Evolutionary conservation across 2,113 vertebrate species (phyloP), one percentile per base, ranked within the genome.

Genomic region (Telmatochromis brichardi): DNA sequence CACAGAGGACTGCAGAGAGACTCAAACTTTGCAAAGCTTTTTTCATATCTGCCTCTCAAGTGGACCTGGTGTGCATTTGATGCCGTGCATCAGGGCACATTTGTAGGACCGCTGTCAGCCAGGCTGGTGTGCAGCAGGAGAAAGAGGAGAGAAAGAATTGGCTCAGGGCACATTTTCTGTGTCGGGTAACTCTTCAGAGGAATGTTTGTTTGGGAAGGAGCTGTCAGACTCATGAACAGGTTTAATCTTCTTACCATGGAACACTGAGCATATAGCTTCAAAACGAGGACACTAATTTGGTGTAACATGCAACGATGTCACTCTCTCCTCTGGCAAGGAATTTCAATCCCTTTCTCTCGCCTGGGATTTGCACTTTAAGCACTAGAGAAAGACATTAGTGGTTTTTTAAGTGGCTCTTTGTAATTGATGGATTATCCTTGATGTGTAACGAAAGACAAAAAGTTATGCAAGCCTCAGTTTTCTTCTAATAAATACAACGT

Each of bases 161-260:
- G 85, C 86, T 80, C 57, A n/a, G 47, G 86, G 86, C 86, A 68
- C 26, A 65, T 80, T 80, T 68, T 73, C n/a, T 85, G 31, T 51
- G 23, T 82, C 57, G 68, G 87, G 90, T 90, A 84, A 81, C 87
- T 51, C 81, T 65, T 28, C n/a, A 47, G 68, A 93, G 90, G 90
- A 94, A 94, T 94, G 92, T 93, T 90, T 91, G 87, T 92, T 93
- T 94, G 86, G 84, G 90, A 91, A 57, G 53, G 50, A 92, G 89
- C 87, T 83, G 21, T 50, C 82, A 50, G 65, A 79, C 81, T 84
- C 80, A 10, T 86, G 86, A 92, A 83, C 91, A 82, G 73, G 87
- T 94, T 88, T 84, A 92, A 94, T 95, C 90, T 91, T 12, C 63
- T 92, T 89, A 91, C 81, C 84, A 84, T 88, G 85, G 89, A 88